A percentile compares a stretch with the other conserved stretches of the same genome.
Conservation (phyloP, 2,888 invertebrate species). For the Pelosia muscerda region DNA sequence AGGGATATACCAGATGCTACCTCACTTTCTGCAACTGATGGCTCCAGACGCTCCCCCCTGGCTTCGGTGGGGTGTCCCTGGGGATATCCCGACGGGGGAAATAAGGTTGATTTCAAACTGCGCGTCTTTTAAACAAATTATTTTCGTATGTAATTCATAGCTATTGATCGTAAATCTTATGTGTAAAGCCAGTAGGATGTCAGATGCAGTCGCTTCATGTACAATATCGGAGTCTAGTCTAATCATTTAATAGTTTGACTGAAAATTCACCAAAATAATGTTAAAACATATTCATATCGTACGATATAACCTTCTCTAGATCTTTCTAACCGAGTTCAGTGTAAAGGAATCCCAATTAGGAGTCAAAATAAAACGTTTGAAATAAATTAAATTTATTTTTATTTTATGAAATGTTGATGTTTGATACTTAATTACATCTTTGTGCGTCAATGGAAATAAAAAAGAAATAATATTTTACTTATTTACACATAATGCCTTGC, state of each 20-base stretch:
- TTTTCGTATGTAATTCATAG: no score
- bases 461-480: constrained; percentile 15
- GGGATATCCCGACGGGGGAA: no score
- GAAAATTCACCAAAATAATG: no score
- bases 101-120: no score
- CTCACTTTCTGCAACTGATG: no score
- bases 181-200: not conserved
- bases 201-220: not conserved
- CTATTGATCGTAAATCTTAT: no score
- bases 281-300: no score
- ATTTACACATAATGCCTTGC: constrained; percentile 15
- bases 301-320: not conserved
- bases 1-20: no score
- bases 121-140: no score
- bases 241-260: not conserved
- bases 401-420: constrained; percentile 27
- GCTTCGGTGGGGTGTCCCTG: no score
- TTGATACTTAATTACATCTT: constrained; percentile 33
- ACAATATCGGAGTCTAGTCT: not conserved
- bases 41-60: no score
- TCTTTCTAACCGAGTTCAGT: not conserved
- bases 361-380: constrained; percentile 17
- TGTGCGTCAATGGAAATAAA: constrained; percentile 37
- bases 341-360: not conserved
- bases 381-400: constrained; percentile 31